Conservation (phyloP, 2,113 vertebrate genomes). For the Odontesthes bonariensis region DNA sequence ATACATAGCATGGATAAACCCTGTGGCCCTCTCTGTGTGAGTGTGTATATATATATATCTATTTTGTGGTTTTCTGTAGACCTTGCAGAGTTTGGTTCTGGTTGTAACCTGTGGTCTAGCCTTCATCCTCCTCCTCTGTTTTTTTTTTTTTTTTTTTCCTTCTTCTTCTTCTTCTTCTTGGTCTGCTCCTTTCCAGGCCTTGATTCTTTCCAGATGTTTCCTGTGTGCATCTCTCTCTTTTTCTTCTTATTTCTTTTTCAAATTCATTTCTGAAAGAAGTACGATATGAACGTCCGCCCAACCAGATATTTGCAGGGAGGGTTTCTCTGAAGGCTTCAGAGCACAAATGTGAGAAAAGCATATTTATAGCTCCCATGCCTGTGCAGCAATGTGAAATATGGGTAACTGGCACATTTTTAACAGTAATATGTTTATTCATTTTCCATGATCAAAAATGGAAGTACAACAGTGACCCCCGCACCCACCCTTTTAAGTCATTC, state of each 20-base stretch:
- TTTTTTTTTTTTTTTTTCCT: slow-evolving; percentile 23
- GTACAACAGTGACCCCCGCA: not conserved
- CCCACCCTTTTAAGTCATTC: slow-evolving; percentile 10
- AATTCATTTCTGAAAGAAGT: slow-evolving; percentile 68
- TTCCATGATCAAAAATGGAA: slow-evolving; percentile 8
- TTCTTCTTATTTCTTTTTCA: slow-evolving; percentile 4
- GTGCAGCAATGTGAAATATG: slow-evolving; percentile 37
- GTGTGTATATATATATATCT: not conserved
- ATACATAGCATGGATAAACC: slow-evolving; percentile 37
- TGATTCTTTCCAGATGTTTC: slow-evolving; percentile 87
- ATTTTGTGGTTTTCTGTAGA: slow-evolving; percentile 51
- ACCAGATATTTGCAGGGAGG: slow-evolving; percentile 69
- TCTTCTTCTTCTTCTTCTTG: slow-evolving; percentile 21
- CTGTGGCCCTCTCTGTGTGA: slow-evolving; percentile 23
- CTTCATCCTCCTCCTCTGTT: slow-evolving; percentile 62
- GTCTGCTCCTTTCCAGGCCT: slow-evolving; percentile 54
- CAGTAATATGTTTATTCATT: slow-evolving; percentile 7
- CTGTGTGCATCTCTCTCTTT: slow-evolving; percentile 74
- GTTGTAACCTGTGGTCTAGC: slow-evolving; percentile 81
- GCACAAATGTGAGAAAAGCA: slow-evolving; percentile 72
- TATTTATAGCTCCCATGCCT: slow-evolving; percentile 58
- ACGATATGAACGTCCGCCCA: slow-evolving; percentile 63
- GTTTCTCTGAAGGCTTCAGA: slow-evolving; percentile 48
- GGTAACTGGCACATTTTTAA: slow-evolving; percentile 5
- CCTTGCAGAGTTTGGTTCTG: slow-evolving; percentile 61